Base-by-base conservation (phyloP, 2,797 vertebrate genomes). In the Scyliorhinus canicula region DNA sequence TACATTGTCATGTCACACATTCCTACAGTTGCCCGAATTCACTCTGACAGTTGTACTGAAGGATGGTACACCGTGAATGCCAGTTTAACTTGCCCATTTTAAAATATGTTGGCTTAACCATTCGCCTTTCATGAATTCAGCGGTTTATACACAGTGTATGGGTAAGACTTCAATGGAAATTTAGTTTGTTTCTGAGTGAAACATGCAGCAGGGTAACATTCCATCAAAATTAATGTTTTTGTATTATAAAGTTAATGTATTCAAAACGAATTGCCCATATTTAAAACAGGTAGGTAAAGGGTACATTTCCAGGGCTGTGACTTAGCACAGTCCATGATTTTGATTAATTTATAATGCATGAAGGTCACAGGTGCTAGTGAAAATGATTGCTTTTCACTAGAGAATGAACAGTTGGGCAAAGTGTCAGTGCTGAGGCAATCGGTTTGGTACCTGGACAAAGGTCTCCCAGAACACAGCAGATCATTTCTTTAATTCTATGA, bases 351-450 rank as follows among this genome's bases (percentile, higher is more conserved):
- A 93, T 93, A 93, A 71, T 93, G 50, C 93, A 94, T 52, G 67
- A 94, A 71, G 47, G 67, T 94, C 67, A 71, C 93, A 55, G 67
- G 44, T 74, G 93, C 28, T 47, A 50, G 93, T 50, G 67, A 74
- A 94, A 74, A 94, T 71, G 28, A 94, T 94, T 69, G 65, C 50
- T 94, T 94, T 94, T 94, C 67, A 94, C 47, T 52, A 94, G 93
- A n/a, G 47, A 94, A 94, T 69, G 93, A 94, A 94, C 93, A 94
- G 28, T 71, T 71, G 93, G 67, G 74, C 93, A 74, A 2, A 93
- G 47, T 93, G 93, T 52, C 93, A 69, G 44, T 52, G 9, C 44
- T 55, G 93, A 94, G 65, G 47, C 65, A 67, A 47, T 50, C 44
- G 26, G 67, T 94, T 94, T 65, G 50, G 14, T 35, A 28, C 21